Evolutionary conservation across 1,140 invertebrate species (phyloP).

Genomic region (Phymorhynchus buccinoides): DNA sequence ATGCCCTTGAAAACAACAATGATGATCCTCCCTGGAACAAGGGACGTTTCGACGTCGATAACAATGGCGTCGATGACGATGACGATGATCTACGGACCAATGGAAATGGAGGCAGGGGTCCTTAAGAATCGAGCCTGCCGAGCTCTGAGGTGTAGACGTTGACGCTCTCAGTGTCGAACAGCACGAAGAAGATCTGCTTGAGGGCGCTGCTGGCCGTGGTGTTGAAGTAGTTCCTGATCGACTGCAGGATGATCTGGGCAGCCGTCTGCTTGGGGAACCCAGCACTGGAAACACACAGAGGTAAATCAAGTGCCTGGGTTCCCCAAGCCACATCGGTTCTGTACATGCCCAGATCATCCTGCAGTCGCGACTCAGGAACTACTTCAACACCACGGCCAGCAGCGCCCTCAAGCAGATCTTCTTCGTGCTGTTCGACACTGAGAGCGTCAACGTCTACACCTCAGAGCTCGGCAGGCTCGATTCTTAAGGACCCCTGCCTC

Average conservation of each 20-base stretch:
- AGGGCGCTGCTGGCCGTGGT: slow-evolving; percentile 75
- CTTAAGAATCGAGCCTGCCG: slow-evolving; percentile 75
- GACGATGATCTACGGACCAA: not conserved
- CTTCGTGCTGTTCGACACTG: slow-evolving; percentile 77
- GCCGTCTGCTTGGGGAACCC: slow-evolving; percentile 78
- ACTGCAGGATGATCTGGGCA: slow-evolving; percentile 76
- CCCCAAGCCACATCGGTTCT: slow-evolving; percentile 78
- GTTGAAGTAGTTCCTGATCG: slow-evolving; percentile 76
- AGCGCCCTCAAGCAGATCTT: slow-evolving; percentile 77
- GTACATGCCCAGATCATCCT: slow-evolving; percentile 77
- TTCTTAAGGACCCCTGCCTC: slow-evolving; percentile 58
- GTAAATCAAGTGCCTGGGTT: too few species aligned
- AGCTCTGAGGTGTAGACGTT: slow-evolving; percentile 78
- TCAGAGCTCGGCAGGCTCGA: slow-evolving; percentile 77
- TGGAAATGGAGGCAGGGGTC: not conserved
- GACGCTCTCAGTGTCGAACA: slow-evolving; percentile 78
- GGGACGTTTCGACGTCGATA: too few species aligned
- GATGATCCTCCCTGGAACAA: too few species aligned
- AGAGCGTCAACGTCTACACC: slow-evolving; percentile 78
- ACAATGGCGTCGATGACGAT: not conserved
- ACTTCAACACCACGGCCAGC: slow-evolving; percentile 76
- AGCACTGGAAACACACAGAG: slow-evolving; percentile 74
- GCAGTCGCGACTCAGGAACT: slow-evolving; percentile 75
- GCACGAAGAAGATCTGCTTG: slow-evolving; percentile 78
- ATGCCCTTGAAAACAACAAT: not conserved